phyloP scores from a whole-genome alignment of 2,888 invertebrate genomes.

The Cheilosia impressa region DNA sequence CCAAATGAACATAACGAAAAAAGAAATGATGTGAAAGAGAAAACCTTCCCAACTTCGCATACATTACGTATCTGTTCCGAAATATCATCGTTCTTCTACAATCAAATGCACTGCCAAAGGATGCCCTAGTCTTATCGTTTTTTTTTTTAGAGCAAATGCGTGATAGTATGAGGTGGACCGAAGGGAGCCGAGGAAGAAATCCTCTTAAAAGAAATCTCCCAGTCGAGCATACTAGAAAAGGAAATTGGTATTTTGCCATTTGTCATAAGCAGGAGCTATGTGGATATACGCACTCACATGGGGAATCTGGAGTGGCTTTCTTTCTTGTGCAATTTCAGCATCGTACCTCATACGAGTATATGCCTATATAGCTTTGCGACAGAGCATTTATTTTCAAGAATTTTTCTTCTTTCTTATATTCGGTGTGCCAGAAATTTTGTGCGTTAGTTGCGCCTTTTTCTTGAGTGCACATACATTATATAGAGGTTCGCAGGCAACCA shows the following conservation, averaged over 20 bases:
- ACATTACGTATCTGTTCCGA: conserved; percentile 49
- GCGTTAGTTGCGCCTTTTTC: conserved; percentile 69
- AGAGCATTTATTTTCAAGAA: conserved; percentile 29
- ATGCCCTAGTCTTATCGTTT: conserved; percentile 27
- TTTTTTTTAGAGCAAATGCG: conserved; percentile 20
- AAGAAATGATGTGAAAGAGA: conserved; percentile 67
- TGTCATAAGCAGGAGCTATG: conserved; percentile 70
- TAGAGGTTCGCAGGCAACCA: conserved; percentile 37
- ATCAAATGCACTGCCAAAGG: conserved; percentile 68
- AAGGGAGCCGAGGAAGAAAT: conserved; percentile 37
- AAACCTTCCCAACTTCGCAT: conserved; percentile 50
- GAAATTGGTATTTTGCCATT: conserved; percentile 73
- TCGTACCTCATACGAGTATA: neutral
- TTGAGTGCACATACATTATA: conserved; percentile 71
- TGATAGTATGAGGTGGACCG: conserved; percentile 46
- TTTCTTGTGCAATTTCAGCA: conserved; percentile 27
- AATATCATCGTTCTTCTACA: conserved; percentile 40
- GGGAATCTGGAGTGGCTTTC: conserved; percentile 51
- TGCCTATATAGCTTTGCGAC: conserved; percentile 1
- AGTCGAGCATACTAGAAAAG: conserved; percentile 72
- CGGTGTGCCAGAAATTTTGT: conserved; percentile 56
- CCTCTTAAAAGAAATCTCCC: conserved; percentile 66
- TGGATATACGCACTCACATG: conserved; percentile 23
- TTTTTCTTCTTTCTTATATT: conserved; percentile 19
- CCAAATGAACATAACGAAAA: conserved; percentile 52